Evolutionary conservation across 2,888 invertebrate species (phyloP).

Genomic region (Tachina fera): DNA sequence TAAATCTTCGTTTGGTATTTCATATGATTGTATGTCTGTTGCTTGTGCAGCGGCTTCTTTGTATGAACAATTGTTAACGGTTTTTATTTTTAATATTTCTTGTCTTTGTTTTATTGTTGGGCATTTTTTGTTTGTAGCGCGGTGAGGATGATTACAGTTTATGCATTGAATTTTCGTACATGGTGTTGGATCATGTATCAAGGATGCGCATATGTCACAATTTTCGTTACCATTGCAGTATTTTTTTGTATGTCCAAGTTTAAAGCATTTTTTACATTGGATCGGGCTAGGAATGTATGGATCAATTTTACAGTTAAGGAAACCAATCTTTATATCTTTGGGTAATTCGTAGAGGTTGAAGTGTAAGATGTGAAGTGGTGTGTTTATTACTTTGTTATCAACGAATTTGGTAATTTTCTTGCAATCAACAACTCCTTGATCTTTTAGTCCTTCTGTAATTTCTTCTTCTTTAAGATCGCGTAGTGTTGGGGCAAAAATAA

Average conservation of each 20-base stretch:
- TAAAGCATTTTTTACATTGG: slow-evolving; percentile 53
- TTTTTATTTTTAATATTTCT: slow-evolving; percentile 52
- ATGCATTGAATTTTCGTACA: slow-evolving; percentile 42
- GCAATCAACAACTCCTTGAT: slow-evolving; percentile 13
- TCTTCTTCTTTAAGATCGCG: neutral
- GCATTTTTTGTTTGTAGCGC: slow-evolving; percentile 42
- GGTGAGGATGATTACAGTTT: slow-evolving; percentile 39
- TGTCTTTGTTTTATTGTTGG: slow-evolving; percentile 28
- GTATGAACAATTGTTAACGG: slow-evolving; percentile 18
- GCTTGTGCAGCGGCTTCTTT: slow-evolving; percentile 16
- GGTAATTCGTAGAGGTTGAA: slow-evolving; percentile 14
- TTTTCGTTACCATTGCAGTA: slow-evolving; percentile 17
- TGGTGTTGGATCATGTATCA: slow-evolving; percentile 35
- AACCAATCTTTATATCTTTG: slow-evolving; percentile 14
- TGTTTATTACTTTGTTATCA: slow-evolving; percentile 19
- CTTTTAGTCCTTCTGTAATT: slow-evolving; percentile 10
- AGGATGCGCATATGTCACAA: slow-evolving; percentile 36
- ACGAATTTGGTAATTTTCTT: slow-evolving; percentile 40
- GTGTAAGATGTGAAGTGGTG: slow-evolving; percentile 19
- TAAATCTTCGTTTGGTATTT: neutral
- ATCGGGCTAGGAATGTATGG: slow-evolving; percentile 58
- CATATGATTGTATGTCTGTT: neutral
- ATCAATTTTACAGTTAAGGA: slow-evolving; percentile 29
- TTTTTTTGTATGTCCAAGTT: slow-evolving; percentile 53
- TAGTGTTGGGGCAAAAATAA: slow-evolving; percentile 9